phyloP scores from a whole-genome alignment of 2,113 vertebrate species.

The Pandion haliaetus region DNA sequence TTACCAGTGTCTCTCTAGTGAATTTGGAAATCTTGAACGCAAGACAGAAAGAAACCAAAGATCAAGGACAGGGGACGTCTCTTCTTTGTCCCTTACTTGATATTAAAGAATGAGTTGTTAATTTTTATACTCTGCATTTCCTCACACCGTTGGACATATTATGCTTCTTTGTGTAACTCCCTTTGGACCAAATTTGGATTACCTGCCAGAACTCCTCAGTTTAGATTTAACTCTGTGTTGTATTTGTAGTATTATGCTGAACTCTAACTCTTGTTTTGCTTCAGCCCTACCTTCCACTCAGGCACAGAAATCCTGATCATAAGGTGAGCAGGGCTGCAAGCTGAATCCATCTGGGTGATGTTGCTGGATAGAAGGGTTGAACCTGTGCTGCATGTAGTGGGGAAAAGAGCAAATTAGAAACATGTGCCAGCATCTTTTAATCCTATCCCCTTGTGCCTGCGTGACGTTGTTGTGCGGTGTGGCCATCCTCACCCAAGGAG shows the following conservation, averaged over 20 bases:
- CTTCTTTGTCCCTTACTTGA: conserved; percentile 1
- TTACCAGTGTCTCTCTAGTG: conserved; percentile 40
- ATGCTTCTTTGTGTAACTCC: background rate
- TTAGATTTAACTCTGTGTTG: background rate
- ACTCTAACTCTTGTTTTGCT: background rate
- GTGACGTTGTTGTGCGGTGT: too few relatives aligned
- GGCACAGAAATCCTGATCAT: background rate
- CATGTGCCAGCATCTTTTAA: background rate
- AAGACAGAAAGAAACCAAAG: conserved; percentile 42
- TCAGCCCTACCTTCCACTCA: background rate
- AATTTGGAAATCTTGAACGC: conserved; percentile 33
- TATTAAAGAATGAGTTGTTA: conserved; percentile 49
- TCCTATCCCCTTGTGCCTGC: rapidly evolving
- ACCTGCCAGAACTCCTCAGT: background rate
- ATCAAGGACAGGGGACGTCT: background rate
- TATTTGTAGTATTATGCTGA: background rate
- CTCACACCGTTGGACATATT: conserved; percentile 6
- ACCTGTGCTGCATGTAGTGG: rapidly evolving
- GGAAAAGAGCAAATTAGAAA: too few relatives aligned
- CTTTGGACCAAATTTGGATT: background rate
- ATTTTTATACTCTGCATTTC: conserved; percentile 35
- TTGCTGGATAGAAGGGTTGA: background rate
- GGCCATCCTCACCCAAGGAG: background rate
- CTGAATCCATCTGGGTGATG: background rate
- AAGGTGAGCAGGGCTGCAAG: background rate